Conservation (phyloP, 2,113 vertebrate genomes). For the Caranx ignobilis region DNA sequence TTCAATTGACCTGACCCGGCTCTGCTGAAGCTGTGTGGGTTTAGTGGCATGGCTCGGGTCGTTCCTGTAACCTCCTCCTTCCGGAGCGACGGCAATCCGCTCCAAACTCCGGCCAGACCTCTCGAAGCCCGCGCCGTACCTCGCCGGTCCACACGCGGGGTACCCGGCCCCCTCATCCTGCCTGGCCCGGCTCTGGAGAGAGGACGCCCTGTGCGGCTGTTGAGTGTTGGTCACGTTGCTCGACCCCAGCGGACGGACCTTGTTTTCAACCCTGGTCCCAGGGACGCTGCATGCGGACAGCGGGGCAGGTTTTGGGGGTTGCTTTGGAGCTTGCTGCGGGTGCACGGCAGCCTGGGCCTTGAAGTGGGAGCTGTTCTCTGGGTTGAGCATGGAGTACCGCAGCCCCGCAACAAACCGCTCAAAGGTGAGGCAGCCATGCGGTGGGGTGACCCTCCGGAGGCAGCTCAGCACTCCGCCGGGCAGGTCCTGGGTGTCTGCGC, state of each 20-base stretch:
- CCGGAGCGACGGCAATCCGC: constrained; percentile 56
- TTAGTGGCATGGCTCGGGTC: constrained; percentile 62
- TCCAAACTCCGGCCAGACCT: constrained; percentile 79
- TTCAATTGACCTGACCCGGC: constrained; percentile 76
- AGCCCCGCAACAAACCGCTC: constrained; percentile 93
- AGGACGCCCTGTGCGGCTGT: constrained; percentile 67
- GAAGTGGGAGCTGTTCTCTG: constrained; percentile 74
- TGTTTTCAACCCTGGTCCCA: constrained; percentile 70
- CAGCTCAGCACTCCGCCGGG: constrained; percentile 91
- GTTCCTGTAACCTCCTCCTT: constrained; percentile 65
- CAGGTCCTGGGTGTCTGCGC: constrained; percentile 87
- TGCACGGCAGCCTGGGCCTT: constrained; percentile 68
- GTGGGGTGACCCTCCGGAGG: constrained; percentile 88
- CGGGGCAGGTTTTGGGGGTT: constrained; percentile 60
- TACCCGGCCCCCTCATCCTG: constrained; percentile 62
- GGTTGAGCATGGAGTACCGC: constrained; percentile 86
- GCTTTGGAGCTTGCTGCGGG: constrained; percentile 57
- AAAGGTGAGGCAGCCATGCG: constrained; percentile 93
- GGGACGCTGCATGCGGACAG: constrained; percentile 51
- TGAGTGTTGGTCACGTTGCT: constrained; percentile 81
- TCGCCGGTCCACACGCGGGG: constrained; percentile 51
- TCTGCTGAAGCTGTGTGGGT: constrained; percentile 66
- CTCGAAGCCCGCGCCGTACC: constrained; percentile 69
- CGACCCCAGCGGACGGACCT: constrained; percentile 84
- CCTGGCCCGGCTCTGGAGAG: constrained; percentile 65